A percentile compares a stretch with the other conserved stretches of the same genome.
Conservation (phyloP, 2,113 vertebrate genomes). For the Phaethon lepturus region DNA sequence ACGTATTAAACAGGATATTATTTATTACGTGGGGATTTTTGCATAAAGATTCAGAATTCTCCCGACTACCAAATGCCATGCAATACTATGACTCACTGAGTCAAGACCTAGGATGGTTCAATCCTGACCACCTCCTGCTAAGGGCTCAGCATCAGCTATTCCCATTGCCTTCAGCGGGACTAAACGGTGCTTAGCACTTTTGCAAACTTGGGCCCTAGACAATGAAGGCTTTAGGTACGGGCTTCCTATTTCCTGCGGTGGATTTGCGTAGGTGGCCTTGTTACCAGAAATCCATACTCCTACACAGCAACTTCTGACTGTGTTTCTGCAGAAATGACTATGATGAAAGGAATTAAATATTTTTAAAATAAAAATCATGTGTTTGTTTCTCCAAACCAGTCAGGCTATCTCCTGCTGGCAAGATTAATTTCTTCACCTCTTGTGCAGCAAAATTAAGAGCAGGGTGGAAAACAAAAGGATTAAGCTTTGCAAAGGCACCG, state of each 20-base stretch:
- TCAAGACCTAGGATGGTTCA: background rate
- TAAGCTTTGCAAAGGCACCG: background rate
- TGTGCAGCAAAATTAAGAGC: background rate
- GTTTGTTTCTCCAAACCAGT: constrained; percentile 32
- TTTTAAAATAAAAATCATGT: constrained; percentile 48
- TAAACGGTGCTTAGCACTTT: background rate
- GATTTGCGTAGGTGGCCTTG: constrained; percentile 71
- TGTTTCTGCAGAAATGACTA: constrained; percentile 80
- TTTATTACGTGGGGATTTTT: background rate
- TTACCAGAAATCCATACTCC: constrained; percentile 77
- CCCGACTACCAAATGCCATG: background rate
- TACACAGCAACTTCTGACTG: constrained; percentile 76
- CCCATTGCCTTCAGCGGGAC: background rate
- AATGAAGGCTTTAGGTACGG: constrained; percentile 47
- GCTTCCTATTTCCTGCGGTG: constrained; percentile 67
- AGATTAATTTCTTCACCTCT: background rate
- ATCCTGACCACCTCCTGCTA: background rate
- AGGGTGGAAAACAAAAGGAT: background rate
- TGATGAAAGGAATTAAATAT: constrained; percentile 53
- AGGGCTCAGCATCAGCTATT: background rate
- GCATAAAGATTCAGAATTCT: background rate
- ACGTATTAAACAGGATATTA: background rate
- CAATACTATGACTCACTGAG: background rate
- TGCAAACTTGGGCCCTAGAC: constrained; percentile 40
- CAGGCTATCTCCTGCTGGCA: background rate